Base-by-base conservation (phyloP, 2,113 vertebrate genomes). In the Ornithorhynchus anatinus region DNA sequence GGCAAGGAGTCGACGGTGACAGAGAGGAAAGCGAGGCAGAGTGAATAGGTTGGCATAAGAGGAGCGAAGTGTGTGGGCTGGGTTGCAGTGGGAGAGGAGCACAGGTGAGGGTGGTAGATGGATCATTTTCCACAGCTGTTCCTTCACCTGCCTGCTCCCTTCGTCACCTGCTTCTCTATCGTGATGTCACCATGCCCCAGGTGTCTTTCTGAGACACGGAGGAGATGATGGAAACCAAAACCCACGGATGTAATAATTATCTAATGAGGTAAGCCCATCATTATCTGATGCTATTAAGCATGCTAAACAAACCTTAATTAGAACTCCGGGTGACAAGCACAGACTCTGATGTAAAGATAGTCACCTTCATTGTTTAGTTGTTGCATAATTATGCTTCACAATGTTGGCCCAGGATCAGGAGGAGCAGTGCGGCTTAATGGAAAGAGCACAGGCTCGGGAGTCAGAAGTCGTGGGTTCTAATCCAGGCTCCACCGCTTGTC, bases 181-280 rank as follows among this genome's bases (percentile, higher is more conserved):
- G n/a, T n/a, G n/a, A n/a, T 50, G 47, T 50, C 25, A 50, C 25
- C 8, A 50, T 50, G 47, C 25, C 47, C 47, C 15, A 27, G 74
- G 33, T 82, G 62, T 82, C 68, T 85, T 52, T 10, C 17, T 69
- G 81, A 84, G 77, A 88, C 82, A 47, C 43, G 80, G 67, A 83
- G 76, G 69, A 84, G 65, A 75, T 87, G 85, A 87, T 89, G 85
- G 86, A 85, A 87, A 86, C 73, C 76, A 86, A 88, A 86, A 80
- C 38, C 68, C 79, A 65, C 62, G 85, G 79, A 86, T 91, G 66
- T 86, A 91, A 86, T 84, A 79, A 72, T 81, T 87, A 64, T 72
- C 85, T 87, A 86, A 80, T 84, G 69, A 84, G 84, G 69, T 82
- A 87, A 89, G 80, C 68, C 80, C 82, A 88, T 82, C 72, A 77